Evolutionary conservation across 2,888 invertebrate species (phyloP).

Genomic region (Aphidoletes aphidimyza): DNA sequence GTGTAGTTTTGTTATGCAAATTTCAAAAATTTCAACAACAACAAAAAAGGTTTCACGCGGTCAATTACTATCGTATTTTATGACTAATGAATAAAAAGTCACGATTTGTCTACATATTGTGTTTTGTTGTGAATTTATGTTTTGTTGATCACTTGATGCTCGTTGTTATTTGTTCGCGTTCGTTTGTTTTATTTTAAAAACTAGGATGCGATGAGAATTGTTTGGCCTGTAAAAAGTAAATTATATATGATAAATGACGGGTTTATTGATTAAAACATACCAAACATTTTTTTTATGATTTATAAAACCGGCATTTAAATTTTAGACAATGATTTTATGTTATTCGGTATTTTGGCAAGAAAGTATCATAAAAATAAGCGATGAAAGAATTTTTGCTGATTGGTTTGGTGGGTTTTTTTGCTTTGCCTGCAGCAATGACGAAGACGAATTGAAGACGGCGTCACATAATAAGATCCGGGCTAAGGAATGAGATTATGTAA

Average conservation of each 20-base stretch:
- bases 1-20: conserved; percentile 46
- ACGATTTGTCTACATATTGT: conserved; percentile 55
- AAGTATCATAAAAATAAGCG: neutral
- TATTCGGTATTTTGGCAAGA: neutral
- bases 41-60: conserved; percentile 3
- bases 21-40: neutral
- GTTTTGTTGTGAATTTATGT: neutral
- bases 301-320: neutral
- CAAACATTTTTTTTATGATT: no score
- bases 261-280: neutral
- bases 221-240: neutral
- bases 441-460: neutral
- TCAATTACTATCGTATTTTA: conserved; percentile 33
- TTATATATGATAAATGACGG: neutral
- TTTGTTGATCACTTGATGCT: neutral
- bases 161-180: neutral
- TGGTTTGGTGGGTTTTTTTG: no score
- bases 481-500: conserved; percentile 1
- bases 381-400: neutral
- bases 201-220: neutral
- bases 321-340: conserved; percentile 15
- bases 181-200: neutral
- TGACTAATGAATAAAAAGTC: conserved; percentile 45
- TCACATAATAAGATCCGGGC: no score
- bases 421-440: no score